Base-by-base conservation (phyloP, 2,888 invertebrate species). In the Sycophila texana region DNA sequence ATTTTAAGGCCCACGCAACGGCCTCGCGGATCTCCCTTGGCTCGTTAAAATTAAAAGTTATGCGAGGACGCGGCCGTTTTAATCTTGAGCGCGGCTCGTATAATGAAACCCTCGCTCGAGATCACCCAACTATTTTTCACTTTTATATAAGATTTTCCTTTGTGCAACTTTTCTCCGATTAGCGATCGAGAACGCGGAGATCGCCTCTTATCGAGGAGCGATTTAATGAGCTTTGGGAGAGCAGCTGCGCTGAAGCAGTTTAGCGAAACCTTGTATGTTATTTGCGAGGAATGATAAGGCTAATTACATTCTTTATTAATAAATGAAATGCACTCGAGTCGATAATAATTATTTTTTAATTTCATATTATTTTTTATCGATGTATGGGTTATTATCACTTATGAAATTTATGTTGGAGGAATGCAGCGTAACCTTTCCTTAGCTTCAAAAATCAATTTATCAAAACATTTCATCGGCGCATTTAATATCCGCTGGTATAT, bases 31-130 rank as follows among this genome's bases (percentile, higher is more conserved):
- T 70, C 57, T 72, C 5, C 57, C 20, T 51, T 22, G 18, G 61
- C 72, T 79, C 79, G 67, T 79, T 75, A 79, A 79, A 75, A 79
- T 72, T 75, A 79, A 79, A 71, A 79, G 55, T 75, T 79, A 79
- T 72, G 61, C 75, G 75, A 75, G 72, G 79, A 72, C 72, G 75
- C 30, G 65, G 39, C 61, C 60, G 55, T 66, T 79, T 79, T 74
- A 75, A 75, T 71, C 70, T 65, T 53, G 73, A 65, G 58, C 18
- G 63, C 55, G 16, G 14, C 14, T n/a, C 10, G 14, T 26, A 39
- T 61, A 61, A 30, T 22, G 61, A 39, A 61, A 30, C 39, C 39
- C 61, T 61, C 39, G n/a, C 39, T n/a, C 61, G 61, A n/a, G 16
- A 61, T 30, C 26, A 26, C 2, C 39, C 14, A 22, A 60, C 13